Evolutionary conservation across 2,888 invertebrate species (phyloP), one percentile per base, ranked within the genome.

Genomic region (Cyaniris semiargus): DNA sequence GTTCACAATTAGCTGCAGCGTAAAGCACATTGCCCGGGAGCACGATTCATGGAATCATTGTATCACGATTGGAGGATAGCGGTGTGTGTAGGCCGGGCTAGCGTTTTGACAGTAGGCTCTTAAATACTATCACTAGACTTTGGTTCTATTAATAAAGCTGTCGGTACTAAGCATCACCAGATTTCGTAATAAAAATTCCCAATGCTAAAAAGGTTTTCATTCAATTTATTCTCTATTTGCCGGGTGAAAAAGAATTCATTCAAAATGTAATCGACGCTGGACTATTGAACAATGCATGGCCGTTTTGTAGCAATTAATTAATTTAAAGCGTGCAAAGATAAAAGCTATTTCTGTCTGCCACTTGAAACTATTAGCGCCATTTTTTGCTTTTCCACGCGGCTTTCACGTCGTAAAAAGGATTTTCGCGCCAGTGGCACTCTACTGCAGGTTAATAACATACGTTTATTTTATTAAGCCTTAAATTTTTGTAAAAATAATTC

Each of bases 301-400:
- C 66, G 71, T 71, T 71, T 38, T 71, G 71, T 71, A 71, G 34
- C 71, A 10, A 71, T 34, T 71, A 71, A 71, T 71, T 71, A 38
- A 71, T 71, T 38, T 38, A 71, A 71, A 71, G 38, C 34, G 21
- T 38, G 38, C 38, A 21, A 71, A 71, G 71, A 71, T 71, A 38
- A 34, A 71, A 71, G 71, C 71, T 71, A 38, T 71, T 71, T 71
- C 38, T 21, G 71, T 71, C 34, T 38, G 38, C 38, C 71, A 71
- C 38, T 71, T 71, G 34, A 71, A 71, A 71, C 71, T 71, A 71
- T 71, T 66, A 66, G 66, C 66, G 66, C 66, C 66, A 66, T 66
- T 66, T 66, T 66, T 66, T 66, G 66, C 66, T 60, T 27, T 66
- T 66, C 31, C 66, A 31, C 66, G 66, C 27, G 34, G 71, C 71